Conservation (phyloP, 2,797 vertebrate genomes). For the Stomatorhinus walkeri region DNA sequence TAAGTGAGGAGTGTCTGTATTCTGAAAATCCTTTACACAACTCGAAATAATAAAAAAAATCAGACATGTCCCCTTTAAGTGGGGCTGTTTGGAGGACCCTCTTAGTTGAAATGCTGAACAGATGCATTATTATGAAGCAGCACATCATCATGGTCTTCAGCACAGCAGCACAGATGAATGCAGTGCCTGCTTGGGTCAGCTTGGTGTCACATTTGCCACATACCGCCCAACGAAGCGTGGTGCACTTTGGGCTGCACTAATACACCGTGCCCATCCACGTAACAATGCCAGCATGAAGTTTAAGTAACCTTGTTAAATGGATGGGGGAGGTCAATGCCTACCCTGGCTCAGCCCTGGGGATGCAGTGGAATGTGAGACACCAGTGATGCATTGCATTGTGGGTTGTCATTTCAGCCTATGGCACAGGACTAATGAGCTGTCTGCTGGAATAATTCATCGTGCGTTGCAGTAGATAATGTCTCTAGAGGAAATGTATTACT, state of each 20-base stretch:
- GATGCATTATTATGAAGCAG: not conserved
- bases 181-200: not conserved
- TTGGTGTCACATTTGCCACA: not conserved
- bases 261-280: not conserved
- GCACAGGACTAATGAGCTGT: constrained; percentile 10
- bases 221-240: not conserved
- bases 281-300: not conserved
- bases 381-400: constrained; percentile 9
- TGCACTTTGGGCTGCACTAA: not conserved
- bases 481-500: constrained; percentile 2
- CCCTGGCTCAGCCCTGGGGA: constrained; percentile 9
- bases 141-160: not conserved
- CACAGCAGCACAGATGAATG: not conserved
- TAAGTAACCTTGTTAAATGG: constrained; percentile 9
- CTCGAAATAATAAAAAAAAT: not conserved
- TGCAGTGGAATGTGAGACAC: not conserved
- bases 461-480: not conserved
- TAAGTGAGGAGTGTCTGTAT: not conserved
- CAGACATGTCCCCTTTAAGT: not conserved
- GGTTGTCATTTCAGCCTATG: constrained; percentile 15
- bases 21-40: not conserved
- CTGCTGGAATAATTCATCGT: constrained; percentile 11
- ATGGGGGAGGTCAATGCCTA: constrained; percentile 8
- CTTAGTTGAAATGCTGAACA: not conserved
- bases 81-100: not conserved